Evolutionary conservation across 2,888 invertebrate species (phyloP), one percentile per base, ranked within the genome.

Genomic region (Uropetala carovei): DNA sequence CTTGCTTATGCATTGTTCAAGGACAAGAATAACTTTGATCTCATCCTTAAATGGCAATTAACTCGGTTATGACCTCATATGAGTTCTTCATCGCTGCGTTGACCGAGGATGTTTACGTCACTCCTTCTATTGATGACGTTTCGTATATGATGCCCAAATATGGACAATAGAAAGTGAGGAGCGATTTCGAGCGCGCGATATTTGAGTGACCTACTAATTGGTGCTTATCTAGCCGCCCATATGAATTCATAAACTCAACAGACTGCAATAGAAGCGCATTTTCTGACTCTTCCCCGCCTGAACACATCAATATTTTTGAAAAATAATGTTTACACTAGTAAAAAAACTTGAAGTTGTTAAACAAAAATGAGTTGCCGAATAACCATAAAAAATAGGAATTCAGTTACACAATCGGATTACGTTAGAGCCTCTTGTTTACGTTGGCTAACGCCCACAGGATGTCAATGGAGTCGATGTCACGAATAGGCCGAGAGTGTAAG

Each of bases 111-210:
- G 68, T 64, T 60, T 89, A 64, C 89, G 89, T 89, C 89, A 89
- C 64, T 89, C 89, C 43, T 68, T 64, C n/a, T 64, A 89, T 89
- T 64, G 89, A 68, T 89, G 89, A 89, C 89, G 89, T 89, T 89
- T 64, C 89, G 43, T 64, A n/a, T 18, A n/a, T 30, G 89, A 89
- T 89, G 43, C 43, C 89, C 89, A 68, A 43, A 89, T 89, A 89
- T 89, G 89, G 89, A 64, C 89, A 89, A 89, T 89, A 89, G 89
- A 89, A 89, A 89, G 89, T 89, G 89, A 64, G 64, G 60, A 82
- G 83, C 4, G 60, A 64, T 68, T 68, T 64, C 30, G 64, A 89
- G 68, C 64, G 89, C 89, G 89, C 89, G 89, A 30, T 89, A 64
- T 89, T 89, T 89, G 89, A 89, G 60, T 89, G 89, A 89, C 89